Evolutionary conservation across 1,140 invertebrate genomes (phyloP).

Genomic region (Lasioglossum albipes): DNA sequence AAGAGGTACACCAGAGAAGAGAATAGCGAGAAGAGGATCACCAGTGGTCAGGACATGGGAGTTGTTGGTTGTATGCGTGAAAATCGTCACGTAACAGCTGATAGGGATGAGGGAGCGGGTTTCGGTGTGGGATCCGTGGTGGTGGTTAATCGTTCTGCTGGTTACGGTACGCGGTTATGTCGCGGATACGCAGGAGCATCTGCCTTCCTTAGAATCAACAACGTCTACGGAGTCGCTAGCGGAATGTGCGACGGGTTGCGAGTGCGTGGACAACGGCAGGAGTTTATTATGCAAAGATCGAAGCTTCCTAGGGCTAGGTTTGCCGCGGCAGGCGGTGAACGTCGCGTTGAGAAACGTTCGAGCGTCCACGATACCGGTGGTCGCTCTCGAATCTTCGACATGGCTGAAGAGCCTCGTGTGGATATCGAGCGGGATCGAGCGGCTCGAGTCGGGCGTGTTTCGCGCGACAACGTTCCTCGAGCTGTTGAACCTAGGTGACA

Average conservation of each 20-base stretch:
- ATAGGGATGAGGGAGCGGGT: conserved; percentile 75
- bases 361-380: conserved; percentile 48
- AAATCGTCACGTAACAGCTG: conserved; percentile 67
- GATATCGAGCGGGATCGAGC: conserved; percentile 77
- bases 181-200: conserved; percentile 37
- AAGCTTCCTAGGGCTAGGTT: conserved; percentile 55
- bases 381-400: conserved; percentile 67
- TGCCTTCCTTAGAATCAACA: conserved; percentile 1
- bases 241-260: conserved; percentile 67
- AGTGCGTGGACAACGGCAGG: conserved; percentile 53
- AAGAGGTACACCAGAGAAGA: neutral
- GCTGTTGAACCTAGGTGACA: conserved; percentile 79
- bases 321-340: conserved; percentile 46
- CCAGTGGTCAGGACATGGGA: conserved; percentile 67
- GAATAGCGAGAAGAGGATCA: conserved; percentile 17
- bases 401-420: conserved; percentile 76
- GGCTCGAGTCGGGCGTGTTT: conserved; percentile 73
- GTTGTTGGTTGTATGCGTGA: conserved; percentile 55
- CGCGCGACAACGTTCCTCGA: conserved; percentile 62
- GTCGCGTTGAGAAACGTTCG: conserved; percentile 59
- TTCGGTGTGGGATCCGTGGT: conserved; percentile 74
- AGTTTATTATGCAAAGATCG: conserved; percentile 64
- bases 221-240: conserved; percentile 17
- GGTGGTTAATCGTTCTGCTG: conserved; percentile 70
- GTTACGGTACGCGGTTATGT: conserved; percentile 48